A percentile compares a stretch with the other conserved stretches of the same genome.
Evolutionary conservation across 2,888 invertebrate genomes (phyloP).

Genomic region (Perizoma flavofasciatum): DNA sequence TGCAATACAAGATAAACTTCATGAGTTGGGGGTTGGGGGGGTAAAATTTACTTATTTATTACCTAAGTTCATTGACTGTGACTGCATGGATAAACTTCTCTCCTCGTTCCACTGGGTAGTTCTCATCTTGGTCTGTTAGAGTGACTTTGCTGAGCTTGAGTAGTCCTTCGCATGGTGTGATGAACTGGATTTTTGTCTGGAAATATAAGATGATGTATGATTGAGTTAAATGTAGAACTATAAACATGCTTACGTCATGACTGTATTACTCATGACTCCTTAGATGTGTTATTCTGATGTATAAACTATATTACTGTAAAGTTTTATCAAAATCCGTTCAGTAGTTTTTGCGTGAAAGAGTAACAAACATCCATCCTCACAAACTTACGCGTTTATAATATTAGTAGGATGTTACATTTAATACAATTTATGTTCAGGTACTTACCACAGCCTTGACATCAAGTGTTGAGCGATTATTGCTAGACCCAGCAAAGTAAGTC

Average conservation of each 20-base stretch:
- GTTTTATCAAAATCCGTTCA: no score
- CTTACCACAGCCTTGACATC: conserved; percentile 84
- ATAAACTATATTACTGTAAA: no score
- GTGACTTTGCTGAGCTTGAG: conserved; percentile 85
- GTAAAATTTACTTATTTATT: neutral
- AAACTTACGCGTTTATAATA: no score
- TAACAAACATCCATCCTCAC: no score
- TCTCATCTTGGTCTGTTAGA: conserved; percentile 84
- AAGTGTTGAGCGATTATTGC: conserved; percentile 88
- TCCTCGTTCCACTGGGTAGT: conserved; percentile 75
- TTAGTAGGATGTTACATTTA: no score
- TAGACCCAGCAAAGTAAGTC: conserved; percentile 88
- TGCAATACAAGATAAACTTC: no score
- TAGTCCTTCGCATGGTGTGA: conserved; percentile 88
- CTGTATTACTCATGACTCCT: neutral
- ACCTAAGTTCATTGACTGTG: conserved; percentile 81
- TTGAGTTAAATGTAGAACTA: no score
- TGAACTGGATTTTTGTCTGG: conserved; percentile 82
- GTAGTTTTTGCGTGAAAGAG: no score
- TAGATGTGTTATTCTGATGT: no score
- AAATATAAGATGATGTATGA: conserved; percentile 34
- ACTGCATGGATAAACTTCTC: conserved; percentile 84
- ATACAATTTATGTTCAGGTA: no score
- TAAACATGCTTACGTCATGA: conserved; percentile 41
- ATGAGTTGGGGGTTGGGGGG: no score